Evolutionary conservation across 2,797 vertebrate species (phyloP).

Genomic region (Kryptopterus vitreolus): DNA sequence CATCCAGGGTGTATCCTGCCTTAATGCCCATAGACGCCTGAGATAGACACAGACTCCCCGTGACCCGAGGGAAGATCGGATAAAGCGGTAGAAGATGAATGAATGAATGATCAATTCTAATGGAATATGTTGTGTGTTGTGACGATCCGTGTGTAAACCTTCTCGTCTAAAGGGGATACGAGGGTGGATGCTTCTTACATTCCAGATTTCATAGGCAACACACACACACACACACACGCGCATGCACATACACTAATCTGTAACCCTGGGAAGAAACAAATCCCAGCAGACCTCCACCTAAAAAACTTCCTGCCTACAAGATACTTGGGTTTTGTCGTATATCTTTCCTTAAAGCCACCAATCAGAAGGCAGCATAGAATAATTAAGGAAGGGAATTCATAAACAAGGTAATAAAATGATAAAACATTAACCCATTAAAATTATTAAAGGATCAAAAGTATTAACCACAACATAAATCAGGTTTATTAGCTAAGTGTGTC

Average conservation of each 20-base stretch:
- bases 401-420: neutral
- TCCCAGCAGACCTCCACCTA: slow-evolving; percentile 31
- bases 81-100: no score
- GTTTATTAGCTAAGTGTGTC: no score
- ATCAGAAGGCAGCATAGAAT: neutral
- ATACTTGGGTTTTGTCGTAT: slow-evolving; percentile 19
- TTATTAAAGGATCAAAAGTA: no score
- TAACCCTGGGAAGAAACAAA: slow-evolving; percentile 27
- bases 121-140: no score
- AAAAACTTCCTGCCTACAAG: slow-evolving; percentile 30
- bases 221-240: slow-evolving; percentile 15
- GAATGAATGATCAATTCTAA: no score
- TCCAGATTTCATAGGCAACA: slow-evolving; percentile 35
- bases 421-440: neutral
- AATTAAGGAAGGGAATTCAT: neutral
- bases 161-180: neutral
- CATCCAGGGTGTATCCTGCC: no score
- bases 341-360: neutral
- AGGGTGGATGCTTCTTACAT: slow-evolving; percentile 47
- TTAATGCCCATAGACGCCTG: no score
- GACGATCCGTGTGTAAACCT: slow-evolving; percentile 26
- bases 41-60: no score
- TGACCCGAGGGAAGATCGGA: no score
- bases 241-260: slow-evolving; percentile 11
- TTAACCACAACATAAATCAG: no score